Evolutionary conservation across 2,888 invertebrate genomes (phyloP).

Genomic region (Ellobium chinense): DNA sequence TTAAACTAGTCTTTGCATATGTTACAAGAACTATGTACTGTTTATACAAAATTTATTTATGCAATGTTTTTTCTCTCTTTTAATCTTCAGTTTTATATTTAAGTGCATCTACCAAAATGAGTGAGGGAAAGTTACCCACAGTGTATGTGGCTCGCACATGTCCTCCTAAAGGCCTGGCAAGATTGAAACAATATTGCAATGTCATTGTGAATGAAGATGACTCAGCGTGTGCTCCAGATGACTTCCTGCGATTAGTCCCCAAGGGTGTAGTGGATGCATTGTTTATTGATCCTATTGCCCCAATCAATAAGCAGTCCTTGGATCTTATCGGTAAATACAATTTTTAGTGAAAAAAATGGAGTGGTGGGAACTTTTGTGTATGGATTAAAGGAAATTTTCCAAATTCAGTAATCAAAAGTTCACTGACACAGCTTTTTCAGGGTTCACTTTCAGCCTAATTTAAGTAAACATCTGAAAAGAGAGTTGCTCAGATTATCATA

Average conservation of each 20-base stretch:
- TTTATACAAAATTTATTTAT: too few relatives aligned
- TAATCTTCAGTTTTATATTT: too few relatives aligned
- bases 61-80: too few relatives aligned
- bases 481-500: too few relatives aligned
- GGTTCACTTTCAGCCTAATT: too few relatives aligned
- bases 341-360: not conserved
- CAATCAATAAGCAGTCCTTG: not conserved
- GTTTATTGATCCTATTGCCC: conserved; percentile 7
- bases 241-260: conserved; percentile 10
- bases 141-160: not conserved
- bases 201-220: not conserved
- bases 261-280: not conserved
- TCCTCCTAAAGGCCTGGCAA: not conserved
- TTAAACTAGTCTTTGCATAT: too few relatives aligned
- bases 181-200: conserved; percentile 1
- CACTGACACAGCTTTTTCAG: too few relatives aligned
- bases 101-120: too few relatives aligned
- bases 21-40: too few relatives aligned
- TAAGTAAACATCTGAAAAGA: too few relatives aligned
- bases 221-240: not conserved
- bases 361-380: not conserved
- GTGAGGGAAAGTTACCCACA: not conserved
- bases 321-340: conserved; percentile 7
- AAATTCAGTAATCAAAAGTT: too few relatives aligned
- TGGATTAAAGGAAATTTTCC: not conserved